Evolutionary conservation across 2,888 invertebrate genomes (phyloP).

Genomic region (Oegoconia quadripuncta): DNA sequence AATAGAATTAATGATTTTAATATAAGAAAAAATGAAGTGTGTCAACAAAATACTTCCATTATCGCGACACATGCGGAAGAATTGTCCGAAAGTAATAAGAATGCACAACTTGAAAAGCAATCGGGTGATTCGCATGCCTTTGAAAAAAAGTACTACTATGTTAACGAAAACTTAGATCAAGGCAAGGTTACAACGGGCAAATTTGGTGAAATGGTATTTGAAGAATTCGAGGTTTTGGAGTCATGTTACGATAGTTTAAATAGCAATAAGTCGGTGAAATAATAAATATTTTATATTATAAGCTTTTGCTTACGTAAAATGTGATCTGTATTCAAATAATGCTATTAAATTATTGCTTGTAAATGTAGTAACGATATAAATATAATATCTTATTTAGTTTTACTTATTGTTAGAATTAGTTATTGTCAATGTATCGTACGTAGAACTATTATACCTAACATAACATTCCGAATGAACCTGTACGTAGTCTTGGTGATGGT

Average conservation of each 20-base stretch:
- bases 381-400: constrained; percentile 48
- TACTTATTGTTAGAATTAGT: constrained; percentile 3
- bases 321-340: constrained; percentile 71
- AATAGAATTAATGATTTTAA: constrained; percentile 23
- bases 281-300: constrained; percentile 39
- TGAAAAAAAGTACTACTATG: constrained; percentile 81
- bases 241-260: constrained; percentile 80
- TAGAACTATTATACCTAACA: constrained; percentile 16
- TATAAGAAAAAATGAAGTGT: constrained; percentile 26
- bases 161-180: constrained; percentile 78
- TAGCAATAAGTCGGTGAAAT: constrained; percentile 73
- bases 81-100: constrained; percentile 28
- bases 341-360: constrained; percentile 72
- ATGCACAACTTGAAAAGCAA: constrained; percentile 39
- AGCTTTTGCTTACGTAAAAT: constrained; percentile 57
- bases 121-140: constrained; percentile 51
- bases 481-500: constrained; percentile 70
- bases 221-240: constrained; percentile 87
- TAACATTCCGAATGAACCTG: constrained; percentile 42
- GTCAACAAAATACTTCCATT: no score
- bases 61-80: constrained; percentile 30
- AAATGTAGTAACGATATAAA: constrained; percentile 50
- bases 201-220: constrained; percentile 91
- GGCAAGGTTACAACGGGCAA: constrained; percentile 79
- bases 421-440: constrained; percentile 11